A percentile compares a stretch with the other conserved stretches of the same genome.
Evolutionary conservation across 2,113 vertebrate species (phyloP).

Genomic region (Ceyx melanurus): DNA sequence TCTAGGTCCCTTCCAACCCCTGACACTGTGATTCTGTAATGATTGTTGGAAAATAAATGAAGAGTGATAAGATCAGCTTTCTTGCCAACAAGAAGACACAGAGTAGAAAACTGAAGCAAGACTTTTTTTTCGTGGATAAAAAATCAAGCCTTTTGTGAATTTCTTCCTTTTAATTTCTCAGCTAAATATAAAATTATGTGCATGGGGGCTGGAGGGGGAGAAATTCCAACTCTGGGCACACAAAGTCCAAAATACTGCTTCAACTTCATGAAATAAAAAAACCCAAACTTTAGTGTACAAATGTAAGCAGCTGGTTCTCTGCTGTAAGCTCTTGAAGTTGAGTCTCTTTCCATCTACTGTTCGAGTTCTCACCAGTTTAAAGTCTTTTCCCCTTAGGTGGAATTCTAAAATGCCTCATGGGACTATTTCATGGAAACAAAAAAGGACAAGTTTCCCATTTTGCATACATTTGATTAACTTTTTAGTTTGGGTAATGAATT

Average conservation of each 20-base stretch:
- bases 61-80: not conserved
- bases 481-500: not conserved
- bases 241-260: not conserved
- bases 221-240: not conserved
- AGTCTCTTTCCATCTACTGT: not conserved
- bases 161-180: not conserved
- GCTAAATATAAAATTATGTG: not conserved
- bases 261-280: not conserved
- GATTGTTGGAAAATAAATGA: not conserved
- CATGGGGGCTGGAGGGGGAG: not conserved
- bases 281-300: not conserved
- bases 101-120: not conserved
- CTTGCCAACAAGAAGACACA: not conserved
- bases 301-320: not conserved
- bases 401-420: too few species aligned
- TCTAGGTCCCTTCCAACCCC: too few species aligned
- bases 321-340: not conserved
- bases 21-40: too few species aligned
- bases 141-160: not conserved
- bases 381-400: not conserved
- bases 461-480: not conserved
- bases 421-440: not conserved
- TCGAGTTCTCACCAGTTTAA: not conserved
- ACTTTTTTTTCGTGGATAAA: not conserved
- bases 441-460: not conserved